A percentile compares a stretch with the other conserved stretches of the same genome.
Evolutionary conservation across 2,888 invertebrate species (phyloP).

Genomic region (Agriopis marginaria): DNA sequence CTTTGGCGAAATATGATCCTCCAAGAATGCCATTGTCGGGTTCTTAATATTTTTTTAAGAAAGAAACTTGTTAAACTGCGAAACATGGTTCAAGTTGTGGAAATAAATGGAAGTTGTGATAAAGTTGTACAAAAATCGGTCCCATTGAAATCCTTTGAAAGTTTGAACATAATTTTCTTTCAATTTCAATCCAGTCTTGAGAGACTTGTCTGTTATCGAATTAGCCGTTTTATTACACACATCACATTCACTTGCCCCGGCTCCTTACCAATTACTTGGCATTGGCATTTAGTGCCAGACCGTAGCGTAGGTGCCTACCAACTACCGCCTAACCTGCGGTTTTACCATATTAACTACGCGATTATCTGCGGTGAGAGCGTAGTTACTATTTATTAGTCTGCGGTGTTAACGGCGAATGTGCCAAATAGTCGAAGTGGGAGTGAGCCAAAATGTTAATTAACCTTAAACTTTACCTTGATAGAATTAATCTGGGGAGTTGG

Average conservation of each 20-base stretch:
- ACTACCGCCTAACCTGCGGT: slow-evolving; percentile 15
- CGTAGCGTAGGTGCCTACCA: slow-evolving; percentile 23
- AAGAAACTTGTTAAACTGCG: no score
- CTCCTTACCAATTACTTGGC: slow-evolving; percentile 39
- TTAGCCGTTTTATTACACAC: slow-evolving; percentile 27
- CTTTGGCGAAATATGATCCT: no score
- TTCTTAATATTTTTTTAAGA: no score
- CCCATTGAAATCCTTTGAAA: not conserved
- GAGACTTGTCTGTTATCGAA: slow-evolving; percentile 2
- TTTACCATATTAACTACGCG: slow-evolving; percentile 18
- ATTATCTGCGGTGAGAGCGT: slow-evolving; percentile 19
- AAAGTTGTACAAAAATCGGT: no score
- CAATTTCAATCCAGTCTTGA: slow-evolving; percentile 4
- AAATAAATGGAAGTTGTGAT: no score
- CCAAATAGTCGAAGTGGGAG: slow-evolving; percentile 34
- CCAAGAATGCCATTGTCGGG: no score
- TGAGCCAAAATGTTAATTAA: slow-evolving; percentile 36
- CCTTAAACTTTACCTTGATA: slow-evolving; percentile 33
- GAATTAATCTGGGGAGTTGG: slow-evolving; percentile 16
- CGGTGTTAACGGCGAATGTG: slow-evolving; percentile 26
- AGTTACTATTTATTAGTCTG: slow-evolving; percentile 29
- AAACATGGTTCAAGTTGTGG: no score
- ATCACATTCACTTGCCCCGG: slow-evolving; percentile 31
- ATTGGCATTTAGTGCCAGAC: slow-evolving; percentile 40
- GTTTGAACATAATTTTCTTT: not conserved